phyloP scores from a whole-genome alignment of 2,113 vertebrate species.

The Probosciger aterrimus region DNA sequence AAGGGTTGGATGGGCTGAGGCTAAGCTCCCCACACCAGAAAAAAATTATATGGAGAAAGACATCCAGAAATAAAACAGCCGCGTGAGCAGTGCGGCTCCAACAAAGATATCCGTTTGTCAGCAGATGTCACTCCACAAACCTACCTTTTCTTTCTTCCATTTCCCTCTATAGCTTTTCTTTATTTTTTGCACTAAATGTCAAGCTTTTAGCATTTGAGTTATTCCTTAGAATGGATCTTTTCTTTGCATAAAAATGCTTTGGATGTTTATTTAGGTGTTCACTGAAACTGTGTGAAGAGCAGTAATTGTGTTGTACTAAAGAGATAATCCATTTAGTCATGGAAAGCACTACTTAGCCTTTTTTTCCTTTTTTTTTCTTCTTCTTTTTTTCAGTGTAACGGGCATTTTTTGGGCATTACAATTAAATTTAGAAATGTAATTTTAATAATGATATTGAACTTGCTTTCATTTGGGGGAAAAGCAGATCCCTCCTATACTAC shows the following conservation, averaged over 20 bases:
- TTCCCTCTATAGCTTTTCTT: slow-evolving; percentile 38
- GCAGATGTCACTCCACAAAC: slow-evolving; percentile 57
- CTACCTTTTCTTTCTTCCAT: slow-evolving; percentile 51
- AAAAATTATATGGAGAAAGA: slow-evolving; percentile 54
- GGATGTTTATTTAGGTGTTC: slow-evolving; percentile 81
- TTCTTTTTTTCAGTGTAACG: slow-evolving; percentile 45
- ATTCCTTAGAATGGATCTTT: slow-evolving; percentile 70
- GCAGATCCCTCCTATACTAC: not conserved
- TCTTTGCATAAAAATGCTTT: slow-evolving; percentile 77
- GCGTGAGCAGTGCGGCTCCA: slow-evolving; percentile 13
- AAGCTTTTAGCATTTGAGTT: slow-evolving; percentile 70
- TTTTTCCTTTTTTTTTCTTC: slow-evolving; percentile 29
- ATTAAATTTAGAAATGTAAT: slow-evolving; percentile 22
- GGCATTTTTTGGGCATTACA: slow-evolving; percentile 53
- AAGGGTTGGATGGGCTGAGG: not conserved
- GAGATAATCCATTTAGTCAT: slow-evolving; percentile 88
- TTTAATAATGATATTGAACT: slow-evolving; percentile 1
- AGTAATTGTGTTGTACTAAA: slow-evolving; percentile 79
- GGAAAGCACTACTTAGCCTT: slow-evolving; percentile 74
- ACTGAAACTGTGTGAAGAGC: slow-evolving; percentile 69
- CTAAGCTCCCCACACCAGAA: not conserved
- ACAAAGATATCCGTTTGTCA: slow-evolving; percentile 71
- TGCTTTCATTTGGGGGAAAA: not conserved
- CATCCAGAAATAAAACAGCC: slow-evolving; percentile 48
- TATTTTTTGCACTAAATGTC: slow-evolving; percentile 55